Conservation (phyloP, 1,140 invertebrate genomes). For the Sitodiplosis mosellana region DNA sequence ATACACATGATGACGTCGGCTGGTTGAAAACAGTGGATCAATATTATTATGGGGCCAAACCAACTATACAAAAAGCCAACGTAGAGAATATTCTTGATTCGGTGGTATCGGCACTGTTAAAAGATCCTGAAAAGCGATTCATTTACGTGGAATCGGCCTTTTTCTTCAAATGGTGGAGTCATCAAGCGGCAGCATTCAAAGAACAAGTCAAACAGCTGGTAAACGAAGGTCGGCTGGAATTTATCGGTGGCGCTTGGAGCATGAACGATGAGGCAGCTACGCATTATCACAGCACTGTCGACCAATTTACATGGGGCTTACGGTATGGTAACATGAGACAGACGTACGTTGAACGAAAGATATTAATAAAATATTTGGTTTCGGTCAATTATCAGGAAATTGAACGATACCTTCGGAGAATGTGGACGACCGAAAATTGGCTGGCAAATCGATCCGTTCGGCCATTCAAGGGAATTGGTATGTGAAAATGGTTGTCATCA, state of each 20-base stretch:
- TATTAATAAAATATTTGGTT: not conserved
- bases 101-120: constrained; percentile 56
- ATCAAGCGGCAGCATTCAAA: constrained; percentile 43
- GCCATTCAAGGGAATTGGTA: constrained; percentile 56
- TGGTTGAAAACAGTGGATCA: constrained; percentile 89
- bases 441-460: constrained; percentile 92
- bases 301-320: constrained; percentile 69
- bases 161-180: constrained; percentile 81
- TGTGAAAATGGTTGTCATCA: constrained; percentile 3
- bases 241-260: constrained; percentile 71
- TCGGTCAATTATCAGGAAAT: constrained; percentile 7
- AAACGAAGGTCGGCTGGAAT: constrained; percentile 61
- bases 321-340: not conserved
- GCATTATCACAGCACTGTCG: constrained; percentile 87
- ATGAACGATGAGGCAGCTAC: constrained; percentile 90
- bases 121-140: constrained; percentile 51
- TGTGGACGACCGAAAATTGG: constrained; percentile 64
- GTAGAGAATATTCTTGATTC: constrained; percentile 86
- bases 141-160: constrained; percentile 71
- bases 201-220: constrained; percentile 41
- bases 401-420: constrained; percentile 67
- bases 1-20: constrained; percentile 79
- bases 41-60: constrained; percentile 65
- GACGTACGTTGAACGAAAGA: not conserved
- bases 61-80: constrained; percentile 52